Evolutionary conservation across 2,113 vertebrate genomes (phyloP), one percentile per base, ranked within the genome.

Genomic region (Pseudorhombus dupliciocellatus): DNA sequence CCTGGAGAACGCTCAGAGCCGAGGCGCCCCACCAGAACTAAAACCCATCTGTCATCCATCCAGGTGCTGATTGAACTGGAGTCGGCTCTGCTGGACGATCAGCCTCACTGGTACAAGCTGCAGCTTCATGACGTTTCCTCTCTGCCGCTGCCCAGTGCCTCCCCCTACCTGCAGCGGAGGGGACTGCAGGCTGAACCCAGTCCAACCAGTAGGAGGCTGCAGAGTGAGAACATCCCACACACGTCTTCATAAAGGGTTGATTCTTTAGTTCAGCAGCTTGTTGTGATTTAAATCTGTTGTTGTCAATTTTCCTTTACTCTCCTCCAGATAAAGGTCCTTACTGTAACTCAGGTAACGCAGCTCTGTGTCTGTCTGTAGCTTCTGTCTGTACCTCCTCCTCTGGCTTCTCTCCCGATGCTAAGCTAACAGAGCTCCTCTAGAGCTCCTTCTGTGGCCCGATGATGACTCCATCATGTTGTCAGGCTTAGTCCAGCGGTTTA

Each of bases 41-140:
- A 44, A 1, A n/a, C 10, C 22, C 14, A 7, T 14, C 2, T 48
- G 14, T 0, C 40, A 21, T 67, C 16, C 30, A 7, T 59, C 52
- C 76, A 98, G 97, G 97, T 99, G 79, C 93, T 98, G 51, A 96
- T 99, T 68, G 95, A 97, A 83, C 82, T 99, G 92, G 97, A 98
- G 85, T 97, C 96, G 2, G 96, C 97, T 3, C 89, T 99, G 72
- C 66, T 99, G 86, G 97, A 99, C 22, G 98, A 99, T 81, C 96
- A 96, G 74, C 95, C 96, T 61, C 98, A 99, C 62, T 99, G 97
- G 97, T 99, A 98, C 93, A 98, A 98, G 82, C 95, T 99, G 62
- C 97, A 98, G 91, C 96, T 95, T 0, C 96, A 97, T 25, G 95
- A 96, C 15, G 81, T 95, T 59, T 96, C 96, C 20, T 97, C 97